These are phyloP conservation scores for Heliconius congener DNA, from an alignment of 1,140 invertebrate species.

Conservation along the genomic window DNA sequence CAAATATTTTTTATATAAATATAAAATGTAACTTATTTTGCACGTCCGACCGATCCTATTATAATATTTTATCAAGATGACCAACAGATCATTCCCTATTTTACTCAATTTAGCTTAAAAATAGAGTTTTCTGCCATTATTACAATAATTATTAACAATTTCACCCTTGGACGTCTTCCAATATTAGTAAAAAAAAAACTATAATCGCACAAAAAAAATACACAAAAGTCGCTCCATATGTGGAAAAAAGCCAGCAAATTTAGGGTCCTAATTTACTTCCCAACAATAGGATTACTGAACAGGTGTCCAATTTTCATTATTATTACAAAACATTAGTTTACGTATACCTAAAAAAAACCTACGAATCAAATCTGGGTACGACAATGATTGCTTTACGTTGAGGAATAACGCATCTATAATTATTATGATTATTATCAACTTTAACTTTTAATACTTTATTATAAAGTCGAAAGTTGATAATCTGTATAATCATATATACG, in stretches of 20 bases:
- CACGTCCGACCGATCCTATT: too few relatives aligned
- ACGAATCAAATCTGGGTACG: conserved; percentile 80
- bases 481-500: conserved; percentile 43
- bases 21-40: too few relatives aligned
- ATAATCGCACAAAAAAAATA: conserved; percentile 14
- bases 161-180: neutral
- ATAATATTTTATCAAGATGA: neutral
- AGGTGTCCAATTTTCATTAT: conserved; percentile 78
- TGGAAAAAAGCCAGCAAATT: conserved; percentile 43
- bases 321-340: conserved; percentile 77
- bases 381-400: conserved; percentile 77
- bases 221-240: conserved; percentile 11
- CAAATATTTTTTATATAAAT: too few relatives aligned
- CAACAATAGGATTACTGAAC: conserved; percentile 74
- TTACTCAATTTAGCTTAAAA: neutral
- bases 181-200: neutral
- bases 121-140: neutral
- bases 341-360: conserved; percentile 63
- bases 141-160: neutral
- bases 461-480: conserved; percentile 46
- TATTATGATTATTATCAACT: conserved; percentile 38
- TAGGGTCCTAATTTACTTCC: conserved; percentile 51
- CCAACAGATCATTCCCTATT: neutral
- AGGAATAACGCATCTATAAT: conserved; percentile 73
- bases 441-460: conserved; percentile 24